Base-by-base conservation (phyloP, 2,888 invertebrate genomes). In the Phyto melanocephala region DNA sequence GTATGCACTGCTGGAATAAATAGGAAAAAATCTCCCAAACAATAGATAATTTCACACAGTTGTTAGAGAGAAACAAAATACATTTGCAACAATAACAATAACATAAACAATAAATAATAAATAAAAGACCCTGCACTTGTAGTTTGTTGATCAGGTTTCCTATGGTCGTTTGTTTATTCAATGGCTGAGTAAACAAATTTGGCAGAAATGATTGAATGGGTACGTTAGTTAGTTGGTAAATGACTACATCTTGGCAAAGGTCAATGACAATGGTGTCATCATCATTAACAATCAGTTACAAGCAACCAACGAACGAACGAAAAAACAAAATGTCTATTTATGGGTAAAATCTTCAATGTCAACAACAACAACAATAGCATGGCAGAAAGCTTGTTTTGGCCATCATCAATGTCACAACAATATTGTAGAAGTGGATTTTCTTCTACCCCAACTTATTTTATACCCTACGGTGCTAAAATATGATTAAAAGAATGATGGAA, bases 221-320 rank as follows among this genome's bases (percentile, higher is more conserved):
- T 37, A 65, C 42, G 71, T 37, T 15, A 63, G 62, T 40, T 60
- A 47, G 11, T 20, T 47, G 10, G 54, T 42, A 77, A 81, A 72
- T 77, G 67, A 77, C 67, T 81, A 13, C 62, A 72, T n/a, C 70
- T 79, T 79, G 74, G 60, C 68, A 60, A 74, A 70, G 85, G 85
- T 85, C 85, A 85, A 84, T 85, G 84, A 80, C 85, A 85, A 85
- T 80, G 80, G 81, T 82, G 80, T 80, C 85, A 83, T 71, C 78
- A 62, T 72, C 75, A 79, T 79, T 72, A 67, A 45, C 80, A 74
- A 70, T 65, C 58, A 37, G 60, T 35, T 71, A 65, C 28, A 72
- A 58, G 22, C 15, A 79, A 58, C 47, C 6, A 60, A 67, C 11
- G 28, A 28, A 58, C 47, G 4, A 60, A 67, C 11, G 28, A 28